Evolutionary conservation across 64 coral and sea anemone species (phyloP).

Genomic region (Hydrozoanthus tunicans): DNA sequence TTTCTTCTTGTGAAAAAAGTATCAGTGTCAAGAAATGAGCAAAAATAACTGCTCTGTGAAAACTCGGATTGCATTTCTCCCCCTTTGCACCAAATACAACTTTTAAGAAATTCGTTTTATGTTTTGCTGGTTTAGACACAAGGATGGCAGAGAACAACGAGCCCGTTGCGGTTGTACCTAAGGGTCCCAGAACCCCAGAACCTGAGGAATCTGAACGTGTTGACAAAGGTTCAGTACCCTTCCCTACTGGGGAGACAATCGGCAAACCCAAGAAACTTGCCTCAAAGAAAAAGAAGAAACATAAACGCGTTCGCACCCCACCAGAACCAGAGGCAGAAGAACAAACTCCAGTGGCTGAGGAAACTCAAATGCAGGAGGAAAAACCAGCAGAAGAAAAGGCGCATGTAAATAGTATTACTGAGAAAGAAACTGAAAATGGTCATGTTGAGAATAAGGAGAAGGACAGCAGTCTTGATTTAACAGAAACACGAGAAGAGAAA

Average conservation of each 20-base stretch:
- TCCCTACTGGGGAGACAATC: conserved; percentile 44
- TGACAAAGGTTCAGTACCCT: conserved; percentile 2
- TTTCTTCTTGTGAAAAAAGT: no score
- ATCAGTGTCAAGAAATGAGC: no score
- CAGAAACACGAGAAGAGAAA: background rate
- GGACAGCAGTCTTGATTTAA: background rate
- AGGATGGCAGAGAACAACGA: background rate
- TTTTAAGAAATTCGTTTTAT: background rate
- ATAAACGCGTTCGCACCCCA: conserved; percentile 65
- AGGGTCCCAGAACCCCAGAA: conserved; percentile 44
- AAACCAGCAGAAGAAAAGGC: background rate
- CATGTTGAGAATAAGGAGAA: background rate
- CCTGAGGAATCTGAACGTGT: background rate
- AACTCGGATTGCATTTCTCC: no score
- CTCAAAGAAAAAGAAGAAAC: conserved; percentile 71
- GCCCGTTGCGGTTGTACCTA: background rate
- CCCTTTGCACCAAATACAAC: no score
- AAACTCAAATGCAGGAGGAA: background rate
- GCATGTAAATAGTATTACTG: background rate
- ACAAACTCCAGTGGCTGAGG: background rate
- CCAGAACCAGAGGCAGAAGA: conserved; percentile 40
- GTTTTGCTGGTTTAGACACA: background rate
- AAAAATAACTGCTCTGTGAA: no score
- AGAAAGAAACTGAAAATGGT: background rate
- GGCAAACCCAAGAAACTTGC: conserved; percentile 68